phyloP scores from a whole-genome alignment of 1,140 invertebrate species.

The Reticulitermes speratus region DNA sequence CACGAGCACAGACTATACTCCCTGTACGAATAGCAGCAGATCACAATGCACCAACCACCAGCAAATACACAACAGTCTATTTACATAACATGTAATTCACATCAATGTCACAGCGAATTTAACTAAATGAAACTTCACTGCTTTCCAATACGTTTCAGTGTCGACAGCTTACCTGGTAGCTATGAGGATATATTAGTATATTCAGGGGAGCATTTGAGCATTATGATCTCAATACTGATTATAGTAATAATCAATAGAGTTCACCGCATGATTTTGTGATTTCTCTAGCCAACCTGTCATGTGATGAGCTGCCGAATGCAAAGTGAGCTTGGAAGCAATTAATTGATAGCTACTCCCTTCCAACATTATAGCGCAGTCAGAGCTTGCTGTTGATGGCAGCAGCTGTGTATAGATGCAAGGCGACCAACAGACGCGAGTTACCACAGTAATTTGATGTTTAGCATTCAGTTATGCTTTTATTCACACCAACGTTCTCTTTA shows the following conservation, averaged over 20 bases:
- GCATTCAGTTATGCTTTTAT: too few species aligned
- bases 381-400: too few species aligned
- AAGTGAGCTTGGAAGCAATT: background rate
- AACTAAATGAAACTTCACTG: background rate
- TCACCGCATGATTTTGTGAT: background rate
- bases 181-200: background rate
- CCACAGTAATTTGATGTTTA: too few species aligned
- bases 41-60: too few species aligned
- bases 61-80: too few species aligned
- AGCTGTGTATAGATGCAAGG: too few species aligned
- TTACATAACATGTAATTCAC: too few species aligned
- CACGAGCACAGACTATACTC: too few species aligned
- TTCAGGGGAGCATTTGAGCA: background rate
- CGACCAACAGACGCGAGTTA: too few species aligned
- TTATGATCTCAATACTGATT: background rate
- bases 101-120: background rate
- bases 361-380: background rate
- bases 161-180: background rate
- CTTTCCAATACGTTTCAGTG: background rate
- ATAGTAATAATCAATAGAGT: background rate
- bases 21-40: too few species aligned
- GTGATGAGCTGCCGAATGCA: background rate
- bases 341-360: background rate
- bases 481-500: too few species aligned
- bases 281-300: background rate